Conservation (phyloP, 2,888 invertebrate species). For the Nasonia oneida region DNA sequence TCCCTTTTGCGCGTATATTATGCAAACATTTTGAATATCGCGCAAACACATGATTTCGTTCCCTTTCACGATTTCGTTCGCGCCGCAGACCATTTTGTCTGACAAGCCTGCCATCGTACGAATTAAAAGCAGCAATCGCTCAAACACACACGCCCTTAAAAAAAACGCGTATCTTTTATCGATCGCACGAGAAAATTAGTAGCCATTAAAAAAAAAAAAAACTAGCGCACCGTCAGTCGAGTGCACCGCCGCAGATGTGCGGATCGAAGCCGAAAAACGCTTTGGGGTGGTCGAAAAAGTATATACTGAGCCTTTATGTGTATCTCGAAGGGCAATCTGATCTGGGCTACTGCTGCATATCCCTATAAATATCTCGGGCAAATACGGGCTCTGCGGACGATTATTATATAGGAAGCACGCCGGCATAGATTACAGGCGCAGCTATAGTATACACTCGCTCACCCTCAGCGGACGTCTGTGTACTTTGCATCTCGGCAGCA, state of each 20-base stretch:
- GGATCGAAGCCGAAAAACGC: slow-evolving; percentile 1
- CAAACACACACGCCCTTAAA: background rate
- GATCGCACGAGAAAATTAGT: slow-evolving; percentile 21
- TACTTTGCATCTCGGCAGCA: slow-evolving; percentile 9
- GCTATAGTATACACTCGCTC: background rate
- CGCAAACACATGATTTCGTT: background rate
- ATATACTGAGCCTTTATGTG: background rate
- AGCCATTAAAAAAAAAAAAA: background rate
- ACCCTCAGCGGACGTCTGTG: slow-evolving; percentile 9
- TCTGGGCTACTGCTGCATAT: slow-evolving; percentile 1
- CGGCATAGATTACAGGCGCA: slow-evolving; percentile 25
- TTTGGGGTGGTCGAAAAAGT: slow-evolving; percentile 29
- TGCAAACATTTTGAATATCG: background rate
- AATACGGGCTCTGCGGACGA: slow-evolving; percentile 55
- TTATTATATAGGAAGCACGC: slow-evolving; percentile 31
- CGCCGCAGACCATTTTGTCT: background rate
- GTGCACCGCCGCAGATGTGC: slow-evolving; percentile 53
- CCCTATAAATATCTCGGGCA: slow-evolving; percentile 56
- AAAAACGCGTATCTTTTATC: background rate
- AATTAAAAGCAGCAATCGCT: no score
- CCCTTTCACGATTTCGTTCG: background rate
- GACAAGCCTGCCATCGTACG: no score
- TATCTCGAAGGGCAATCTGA: slow-evolving; percentile 41
- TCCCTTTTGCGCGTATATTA: no score
- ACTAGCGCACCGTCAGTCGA: background rate